A percentile compares a stretch with the other conserved stretches of the same genome.
These are phyloP conservation scores for Pseudolaguvia tuberculata DNA, from an alignment of 2,113 vertebrate species.

Conservation along the genomic window DNA sequence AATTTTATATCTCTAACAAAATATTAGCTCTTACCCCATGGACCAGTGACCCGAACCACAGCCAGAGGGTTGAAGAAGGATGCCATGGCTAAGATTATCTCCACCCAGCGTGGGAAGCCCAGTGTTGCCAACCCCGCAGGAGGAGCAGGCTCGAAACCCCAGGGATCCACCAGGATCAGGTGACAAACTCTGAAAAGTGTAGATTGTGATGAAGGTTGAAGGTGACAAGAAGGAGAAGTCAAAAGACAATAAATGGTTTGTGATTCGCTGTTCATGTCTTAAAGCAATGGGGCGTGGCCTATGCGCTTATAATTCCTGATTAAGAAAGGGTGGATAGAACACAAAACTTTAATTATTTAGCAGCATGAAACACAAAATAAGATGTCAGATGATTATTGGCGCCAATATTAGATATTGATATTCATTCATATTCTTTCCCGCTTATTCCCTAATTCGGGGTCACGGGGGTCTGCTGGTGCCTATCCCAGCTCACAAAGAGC, in stretches of 20 bases:
- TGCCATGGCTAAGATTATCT: slow-evolving; percentile 68
- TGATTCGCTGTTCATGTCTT: too few relatives aligned
- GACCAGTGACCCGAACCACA: slow-evolving; percentile 81
- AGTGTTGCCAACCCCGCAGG: slow-evolving; percentile 54
- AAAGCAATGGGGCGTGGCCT: not conserved
- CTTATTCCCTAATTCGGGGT: too few relatives aligned
- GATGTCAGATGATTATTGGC: too few relatives aligned
- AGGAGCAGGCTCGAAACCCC: slow-evolving; percentile 77
- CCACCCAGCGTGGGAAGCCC: slow-evolving; percentile 73
- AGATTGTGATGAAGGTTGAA: not conserved
- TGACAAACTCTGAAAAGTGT: slow-evolving; percentile 74
- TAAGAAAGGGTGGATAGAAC: not conserved
- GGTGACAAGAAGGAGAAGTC: too few relatives aligned
- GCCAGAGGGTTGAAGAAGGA: slow-evolving; percentile 84
- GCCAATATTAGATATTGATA: too few relatives aligned
- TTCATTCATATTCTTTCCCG: too few relatives aligned
- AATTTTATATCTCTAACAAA: not conserved
- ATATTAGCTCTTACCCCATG: slow-evolving; percentile 73
- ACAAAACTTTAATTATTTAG: too few relatives aligned
- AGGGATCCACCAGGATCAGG: slow-evolving; percentile 85
- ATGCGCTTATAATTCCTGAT: too few relatives aligned
- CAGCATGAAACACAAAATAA: too few relatives aligned
- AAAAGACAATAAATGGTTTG: too few relatives aligned
- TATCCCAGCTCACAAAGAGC: too few relatives aligned
- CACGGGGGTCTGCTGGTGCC: too few relatives aligned